Percentiles rank a stretch among this genome's conserved stretches.
Evolutionary conservation across 2,113 vertebrate genomes (phyloP).

Genomic region (Micromys minutus): DNA sequence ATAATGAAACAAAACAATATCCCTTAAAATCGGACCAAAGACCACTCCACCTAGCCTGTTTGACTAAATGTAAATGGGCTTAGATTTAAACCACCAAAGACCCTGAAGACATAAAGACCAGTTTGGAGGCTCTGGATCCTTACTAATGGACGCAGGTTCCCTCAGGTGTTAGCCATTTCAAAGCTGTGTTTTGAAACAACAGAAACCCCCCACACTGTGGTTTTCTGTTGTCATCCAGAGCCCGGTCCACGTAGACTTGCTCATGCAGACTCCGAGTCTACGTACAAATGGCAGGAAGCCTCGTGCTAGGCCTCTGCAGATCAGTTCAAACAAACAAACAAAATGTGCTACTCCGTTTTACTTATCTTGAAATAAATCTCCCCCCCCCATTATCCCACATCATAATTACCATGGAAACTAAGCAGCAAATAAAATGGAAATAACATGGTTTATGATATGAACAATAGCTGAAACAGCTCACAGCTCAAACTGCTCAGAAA

Average conservation of each 20-base stretch:
- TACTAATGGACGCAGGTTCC: slow-evolving; percentile 44
- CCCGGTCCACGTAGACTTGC: background rate
- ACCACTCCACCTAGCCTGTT: slow-evolving; percentile 35
- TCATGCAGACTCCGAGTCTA: slow-evolving; percentile 65
- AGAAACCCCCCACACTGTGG: slow-evolving; percentile 2
- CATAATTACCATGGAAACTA: slow-evolving; percentile 88
- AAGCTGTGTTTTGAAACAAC: slow-evolving; percentile 35
- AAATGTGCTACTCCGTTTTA: slow-evolving; percentile 71
- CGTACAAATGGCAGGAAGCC: slow-evolving; percentile 61
- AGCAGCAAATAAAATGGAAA: slow-evolving; percentile 84
- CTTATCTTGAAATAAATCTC: slow-evolving; percentile 73
- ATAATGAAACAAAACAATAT: background rate
- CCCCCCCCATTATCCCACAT: slow-evolving; percentile 70
- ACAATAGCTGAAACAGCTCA: slow-evolving; percentile 78
- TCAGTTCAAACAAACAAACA: slow-evolving; percentile 53
- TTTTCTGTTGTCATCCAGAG: slow-evolving; percentile 48
- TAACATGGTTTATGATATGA: slow-evolving; percentile 77
- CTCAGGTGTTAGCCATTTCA: background rate
- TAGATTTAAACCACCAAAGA: slow-evolving; percentile 65
- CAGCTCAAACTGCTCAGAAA: slow-evolving; percentile 75
- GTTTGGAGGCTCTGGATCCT: slow-evolving; percentile 55
- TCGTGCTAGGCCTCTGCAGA: slow-evolving; percentile 73
- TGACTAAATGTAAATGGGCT: slow-evolving; percentile 45
- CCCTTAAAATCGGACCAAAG: slow-evolving; percentile 40
- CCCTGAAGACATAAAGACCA: slow-evolving; percentile 30